These are phyloP conservation scores for Nymphalis polychloros DNA, from an alignment of 2,888 invertebrate genomes.

Conservation along the genomic window DNA sequence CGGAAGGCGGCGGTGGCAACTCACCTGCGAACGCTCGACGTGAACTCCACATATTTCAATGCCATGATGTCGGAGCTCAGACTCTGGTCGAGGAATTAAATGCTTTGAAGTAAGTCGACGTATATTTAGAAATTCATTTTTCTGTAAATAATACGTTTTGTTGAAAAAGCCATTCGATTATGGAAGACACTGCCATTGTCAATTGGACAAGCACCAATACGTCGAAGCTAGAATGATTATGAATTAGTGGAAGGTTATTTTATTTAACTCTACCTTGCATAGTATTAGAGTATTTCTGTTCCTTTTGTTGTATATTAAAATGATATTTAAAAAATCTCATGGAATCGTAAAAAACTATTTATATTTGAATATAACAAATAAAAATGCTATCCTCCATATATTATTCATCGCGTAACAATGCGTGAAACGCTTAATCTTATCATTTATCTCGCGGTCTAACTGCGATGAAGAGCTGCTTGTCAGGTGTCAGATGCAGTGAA, in stretches of 20 bases:
- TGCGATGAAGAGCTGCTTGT: not conserved
- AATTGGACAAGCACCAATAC: no score
- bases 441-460: constrained; percentile 16
- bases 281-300: no score
- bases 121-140: not conserved
- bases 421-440: constrained; percentile 22
- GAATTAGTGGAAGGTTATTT: no score
- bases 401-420: constrained; percentile 1
- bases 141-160: no score
- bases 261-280: no score
- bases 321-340: no score
- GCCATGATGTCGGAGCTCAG: constrained; percentile 88
- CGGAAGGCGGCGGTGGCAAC: constrained; percentile 43
- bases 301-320: no score
- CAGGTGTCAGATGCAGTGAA: not conserved
- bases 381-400: not conserved
- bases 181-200: no score
- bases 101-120: constrained; percentile 79
- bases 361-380: no score
- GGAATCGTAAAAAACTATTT: no score
- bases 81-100: constrained; percentile 91
- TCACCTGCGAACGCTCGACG: constrained; percentile 75
- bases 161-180: no score
- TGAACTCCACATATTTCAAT: constrained; percentile 99
- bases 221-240: no score